Percentiles rank a stretch among this genome's conserved stretches.
phyloP scores from a whole-genome alignment of 2,888 invertebrate genomes.

The Drosophila rellima region DNA sequence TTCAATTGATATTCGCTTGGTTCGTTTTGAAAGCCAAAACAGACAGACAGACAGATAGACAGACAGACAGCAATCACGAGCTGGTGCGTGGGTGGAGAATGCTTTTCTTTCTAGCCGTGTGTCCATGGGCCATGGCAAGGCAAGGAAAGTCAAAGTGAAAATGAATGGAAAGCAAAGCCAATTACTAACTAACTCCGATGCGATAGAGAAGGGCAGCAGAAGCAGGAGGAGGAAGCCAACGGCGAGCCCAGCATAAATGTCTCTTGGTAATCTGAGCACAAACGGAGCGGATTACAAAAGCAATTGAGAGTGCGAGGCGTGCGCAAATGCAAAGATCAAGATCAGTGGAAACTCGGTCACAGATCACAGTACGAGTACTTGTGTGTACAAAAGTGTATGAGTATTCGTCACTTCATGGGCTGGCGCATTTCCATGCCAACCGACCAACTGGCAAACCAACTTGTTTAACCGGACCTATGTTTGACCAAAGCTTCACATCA shows the following conservation, averaged over 20 bases:
- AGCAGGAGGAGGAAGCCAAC: not conserved
- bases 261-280: slow-evolving; percentile 57
- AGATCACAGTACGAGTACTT: slow-evolving; percentile 49
- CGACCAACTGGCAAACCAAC: slow-evolving; percentile 40
- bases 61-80: slow-evolving; percentile 48
- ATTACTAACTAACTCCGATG: slow-evolving; percentile 52
- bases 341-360: slow-evolving; percentile 75
- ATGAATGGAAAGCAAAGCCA: slow-evolving; percentile 77
- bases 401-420: slow-evolving; percentile 53
- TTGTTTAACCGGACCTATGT: slow-evolving; percentile 79
- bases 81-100: slow-evolving; percentile 72
- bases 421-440: slow-evolving; percentile 75
- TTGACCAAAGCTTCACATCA: slow-evolving; percentile 52
- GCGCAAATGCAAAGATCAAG: slow-evolving; percentile 66
- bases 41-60: slow-evolving; percentile 3
- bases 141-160: slow-evolving; percentile 79
- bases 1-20: slow-evolving; percentile 44
- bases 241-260: slow-evolving; percentile 49
- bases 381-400: slow-evolving; percentile 6
- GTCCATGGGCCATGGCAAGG: slow-evolving; percentile 60
- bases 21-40: slow-evolving; percentile 48
- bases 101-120: slow-evolving; percentile 31
- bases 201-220: not conserved
- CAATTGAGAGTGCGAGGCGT: slow-evolving; percentile 57
- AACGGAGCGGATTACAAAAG: slow-evolving; percentile 45